Percentiles rank a stretch among this genome's conserved stretches.
Conservation (phyloP, 2,797 vertebrate genomes). For the Takifugu rubripes region DNA sequence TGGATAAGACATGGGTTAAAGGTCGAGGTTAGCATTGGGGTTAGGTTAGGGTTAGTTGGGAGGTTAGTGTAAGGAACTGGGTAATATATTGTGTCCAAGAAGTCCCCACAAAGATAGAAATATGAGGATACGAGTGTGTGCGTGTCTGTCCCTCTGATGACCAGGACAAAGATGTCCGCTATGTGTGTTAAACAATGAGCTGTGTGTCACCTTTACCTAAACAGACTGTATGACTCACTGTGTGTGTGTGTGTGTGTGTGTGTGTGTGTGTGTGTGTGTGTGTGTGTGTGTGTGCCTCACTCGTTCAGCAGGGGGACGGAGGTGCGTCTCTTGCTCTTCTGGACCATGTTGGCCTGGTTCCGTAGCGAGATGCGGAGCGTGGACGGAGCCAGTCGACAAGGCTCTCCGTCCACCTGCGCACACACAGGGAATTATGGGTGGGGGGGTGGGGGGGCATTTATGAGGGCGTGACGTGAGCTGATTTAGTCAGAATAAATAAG, state of each 20-base stretch:
- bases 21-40: too few species aligned
- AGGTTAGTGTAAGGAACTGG: too few species aligned
- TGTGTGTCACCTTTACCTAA: slow-evolving; percentile 23
- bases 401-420: slow-evolving; percentile 91
- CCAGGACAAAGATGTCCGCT: too few species aligned
- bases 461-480: not conserved
- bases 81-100: too few species aligned
- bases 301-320: slow-evolving; percentile 94
- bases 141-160: too few species aligned
- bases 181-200: slow-evolving; percentile 37
- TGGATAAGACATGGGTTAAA: too few species aligned
- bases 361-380: slow-evolving; percentile 92
- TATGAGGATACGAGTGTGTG: too few species aligned
- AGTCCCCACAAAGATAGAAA: too few species aligned
- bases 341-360: slow-evolving; percentile 99
- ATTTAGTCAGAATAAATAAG: too few species aligned
- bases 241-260: slow-evolving; percentile 48
- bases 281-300: slow-evolving; percentile 77
- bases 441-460: not conserved
- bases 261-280: slow-evolving; percentile 28
- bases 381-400: slow-evolving; percentile 90
- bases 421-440: not conserved
- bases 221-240: slow-evolving; percentile 79
- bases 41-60: too few species aligned
- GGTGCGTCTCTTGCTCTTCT: slow-evolving; percentile 96